Evolutionary conservation across 2,888 invertebrate species (phyloP).

Genomic region (Oligia latruncula): DNA sequence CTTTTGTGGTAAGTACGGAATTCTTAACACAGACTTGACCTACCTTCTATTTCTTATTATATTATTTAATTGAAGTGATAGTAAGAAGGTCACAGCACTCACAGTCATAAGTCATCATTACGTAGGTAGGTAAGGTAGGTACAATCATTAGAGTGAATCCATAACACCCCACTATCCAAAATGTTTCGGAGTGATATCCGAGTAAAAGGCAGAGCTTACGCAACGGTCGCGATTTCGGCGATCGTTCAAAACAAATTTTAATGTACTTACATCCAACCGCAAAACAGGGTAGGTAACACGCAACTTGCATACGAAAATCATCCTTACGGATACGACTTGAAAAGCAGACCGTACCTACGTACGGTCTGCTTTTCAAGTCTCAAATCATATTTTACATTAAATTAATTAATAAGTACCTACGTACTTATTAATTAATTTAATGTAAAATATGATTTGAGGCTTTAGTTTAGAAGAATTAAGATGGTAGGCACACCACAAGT

Average conservation of each 20-base stretch:
- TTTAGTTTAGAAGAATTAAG: background rate
- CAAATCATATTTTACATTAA: too few relatives aligned
- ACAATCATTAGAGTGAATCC: conserved; percentile 54
- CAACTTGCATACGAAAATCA: background rate
- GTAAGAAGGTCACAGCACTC: conserved; percentile 51
- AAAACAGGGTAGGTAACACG: background rate
- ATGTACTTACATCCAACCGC: conserved; percentile 9
- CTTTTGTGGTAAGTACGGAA: too few relatives aligned
- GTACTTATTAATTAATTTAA: background rate
- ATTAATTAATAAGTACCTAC: too few relatives aligned
- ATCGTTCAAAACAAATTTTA: conserved; percentile 39
- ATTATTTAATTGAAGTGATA: conserved; percentile 3
- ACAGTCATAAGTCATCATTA: conserved; percentile 41
- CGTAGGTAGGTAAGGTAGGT: conserved; percentile 18
- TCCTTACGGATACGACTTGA: background rate
- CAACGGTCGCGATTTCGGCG: conserved; percentile 62
- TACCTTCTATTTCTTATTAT: background rate
- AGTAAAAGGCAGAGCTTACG: conserved; percentile 72
- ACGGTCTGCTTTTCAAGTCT: too few relatives aligned
- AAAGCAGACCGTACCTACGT: background rate
- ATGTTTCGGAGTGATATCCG: conserved; percentile 57
- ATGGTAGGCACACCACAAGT: background rate
- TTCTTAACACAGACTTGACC: background rate
- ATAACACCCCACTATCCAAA: conserved; percentile 53
- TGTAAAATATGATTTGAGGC: background rate